Conservation (phyloP, 2,797 vertebrate genomes). For the Phalloptychus januarius region DNA sequence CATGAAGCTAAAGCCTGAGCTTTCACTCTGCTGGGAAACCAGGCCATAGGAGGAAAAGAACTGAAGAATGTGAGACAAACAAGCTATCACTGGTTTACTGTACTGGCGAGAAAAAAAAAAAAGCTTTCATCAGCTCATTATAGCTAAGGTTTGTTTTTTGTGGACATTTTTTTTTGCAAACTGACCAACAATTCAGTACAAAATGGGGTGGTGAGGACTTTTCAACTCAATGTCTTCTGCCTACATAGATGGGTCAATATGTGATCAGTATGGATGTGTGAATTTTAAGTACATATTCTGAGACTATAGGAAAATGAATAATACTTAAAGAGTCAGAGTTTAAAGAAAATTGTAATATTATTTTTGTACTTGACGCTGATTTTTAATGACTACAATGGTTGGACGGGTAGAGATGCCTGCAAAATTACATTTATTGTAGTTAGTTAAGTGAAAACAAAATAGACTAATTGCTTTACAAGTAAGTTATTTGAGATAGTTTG, state of each 20-base stretch:
- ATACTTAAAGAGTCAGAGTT: constrained; percentile 5
- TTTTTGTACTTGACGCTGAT: constrained; percentile 3
- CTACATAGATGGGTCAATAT: background rate
- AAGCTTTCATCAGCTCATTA: constrained; percentile 18
- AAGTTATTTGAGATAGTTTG: background rate
- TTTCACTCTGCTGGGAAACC: constrained; percentile 2
- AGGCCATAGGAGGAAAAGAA: background rate
- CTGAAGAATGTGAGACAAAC: constrained; percentile 1
- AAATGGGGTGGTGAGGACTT: constrained; percentile 6
- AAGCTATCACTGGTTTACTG: constrained; percentile 7
- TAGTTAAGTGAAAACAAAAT: constrained; percentile 6
- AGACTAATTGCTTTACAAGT: constrained; percentile 4
- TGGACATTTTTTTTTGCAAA: constrained; percentile 39
- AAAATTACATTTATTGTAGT: background rate
- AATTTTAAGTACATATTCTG: constrained; percentile 6
- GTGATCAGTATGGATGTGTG: background rate
- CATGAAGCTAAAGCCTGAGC: constrained; percentile 44
- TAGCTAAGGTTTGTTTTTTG: constrained; percentile 1
- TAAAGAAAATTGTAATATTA: background rate
- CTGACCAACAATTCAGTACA: constrained; percentile 25
- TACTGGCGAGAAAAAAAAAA: constrained; percentile 4
- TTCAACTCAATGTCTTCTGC: constrained; percentile 6
- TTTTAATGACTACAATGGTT: background rate
- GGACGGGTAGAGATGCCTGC: background rate
- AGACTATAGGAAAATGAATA: constrained; percentile 5